phyloP scores from a whole-genome alignment of 1,140 invertebrate genomes.

The Caenorhabditis elegans region DNA sequence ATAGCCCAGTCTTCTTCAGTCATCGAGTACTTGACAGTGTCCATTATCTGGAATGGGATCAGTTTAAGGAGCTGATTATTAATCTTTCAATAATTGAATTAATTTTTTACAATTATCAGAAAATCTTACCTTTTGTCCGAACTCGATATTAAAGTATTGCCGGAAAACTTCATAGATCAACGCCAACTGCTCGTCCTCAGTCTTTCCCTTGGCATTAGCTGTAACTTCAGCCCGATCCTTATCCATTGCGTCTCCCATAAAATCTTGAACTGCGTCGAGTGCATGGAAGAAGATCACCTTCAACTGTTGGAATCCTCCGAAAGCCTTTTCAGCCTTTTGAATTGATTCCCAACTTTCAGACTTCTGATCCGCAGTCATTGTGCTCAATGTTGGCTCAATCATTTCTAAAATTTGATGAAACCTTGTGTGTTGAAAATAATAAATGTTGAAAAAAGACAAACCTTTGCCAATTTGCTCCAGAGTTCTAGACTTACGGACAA shows the following conservation, averaged over 20 bases:
- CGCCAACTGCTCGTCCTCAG: neutral
- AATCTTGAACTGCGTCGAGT: slow-evolving; percentile 4
- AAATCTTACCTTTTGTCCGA: neutral
- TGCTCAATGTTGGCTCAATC: neutral
- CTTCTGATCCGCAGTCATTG: neutral
- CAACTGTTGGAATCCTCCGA: slow-evolving; percentile 15
- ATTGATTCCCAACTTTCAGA: slow-evolving; percentile 17
- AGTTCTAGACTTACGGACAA: neutral
- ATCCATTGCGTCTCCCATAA: slow-evolving; percentile 3
- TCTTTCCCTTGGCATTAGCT: neutral
- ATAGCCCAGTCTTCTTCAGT: neutral
- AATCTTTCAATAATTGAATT: too few species aligned
- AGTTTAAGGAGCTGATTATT: too few species aligned
- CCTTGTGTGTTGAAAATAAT: too few species aligned
- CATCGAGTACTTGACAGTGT: slow-evolving; percentile 22
- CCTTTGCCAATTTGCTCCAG: slow-evolving; percentile 12
- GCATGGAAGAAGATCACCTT: slow-evolving; percentile 25
- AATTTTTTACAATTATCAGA: neutral
- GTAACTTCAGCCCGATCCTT: neutral
- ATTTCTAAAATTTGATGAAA: neutral
- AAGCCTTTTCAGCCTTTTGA: neutral
- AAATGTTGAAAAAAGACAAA: too few species aligned
- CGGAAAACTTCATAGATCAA: slow-evolving; percentile 8
- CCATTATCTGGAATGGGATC: neutral
- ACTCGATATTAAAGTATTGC: slow-evolving; percentile 1